A percentile compares a stretch with the other conserved stretches of the same genome.
phyloP scores from a whole-genome alignment of 92 coral and sea anemone genomes.

The Nematostella vectensis region DNA sequence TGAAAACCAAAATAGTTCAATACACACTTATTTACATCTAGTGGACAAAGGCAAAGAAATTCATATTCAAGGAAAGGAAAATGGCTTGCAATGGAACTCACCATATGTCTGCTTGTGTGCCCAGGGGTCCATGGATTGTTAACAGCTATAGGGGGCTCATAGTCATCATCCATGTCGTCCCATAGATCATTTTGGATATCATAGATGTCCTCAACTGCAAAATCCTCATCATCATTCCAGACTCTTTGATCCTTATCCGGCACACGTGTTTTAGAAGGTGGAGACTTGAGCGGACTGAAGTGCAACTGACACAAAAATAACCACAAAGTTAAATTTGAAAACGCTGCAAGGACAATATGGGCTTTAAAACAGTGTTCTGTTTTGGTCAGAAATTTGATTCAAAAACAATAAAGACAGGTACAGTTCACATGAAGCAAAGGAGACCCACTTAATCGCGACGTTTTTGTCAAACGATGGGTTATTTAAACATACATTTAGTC shows the following conservation, averaged over 20 bases:
- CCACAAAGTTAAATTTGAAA: not conserved
- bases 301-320: conserved; percentile 41
- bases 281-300: conserved; percentile 73
- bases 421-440: no score
- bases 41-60: no score
- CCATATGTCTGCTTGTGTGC: no score
- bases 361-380: not conserved
- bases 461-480: no score
- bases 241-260: conserved; percentile 81
- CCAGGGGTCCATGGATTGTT: conserved; percentile 42
- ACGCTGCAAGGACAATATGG: not conserved
- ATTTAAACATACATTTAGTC: no score
- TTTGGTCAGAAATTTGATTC: no score
- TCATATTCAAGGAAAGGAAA: no score
- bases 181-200: conserved; percentile 32
- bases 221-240: conserved; percentile 75
- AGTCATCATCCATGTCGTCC: conserved; percentile 61
- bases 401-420: no score
- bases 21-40: no score
- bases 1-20: no score
- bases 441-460: no score
- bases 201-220: conserved; percentile 43
- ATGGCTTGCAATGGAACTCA: no score
- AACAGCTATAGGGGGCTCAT: conserved; percentile 45
- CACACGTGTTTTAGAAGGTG: conserved; percentile 74